Base-by-base conservation (phyloP, 2,888 invertebrate species). In the Metopia argyrocephala region DNA sequence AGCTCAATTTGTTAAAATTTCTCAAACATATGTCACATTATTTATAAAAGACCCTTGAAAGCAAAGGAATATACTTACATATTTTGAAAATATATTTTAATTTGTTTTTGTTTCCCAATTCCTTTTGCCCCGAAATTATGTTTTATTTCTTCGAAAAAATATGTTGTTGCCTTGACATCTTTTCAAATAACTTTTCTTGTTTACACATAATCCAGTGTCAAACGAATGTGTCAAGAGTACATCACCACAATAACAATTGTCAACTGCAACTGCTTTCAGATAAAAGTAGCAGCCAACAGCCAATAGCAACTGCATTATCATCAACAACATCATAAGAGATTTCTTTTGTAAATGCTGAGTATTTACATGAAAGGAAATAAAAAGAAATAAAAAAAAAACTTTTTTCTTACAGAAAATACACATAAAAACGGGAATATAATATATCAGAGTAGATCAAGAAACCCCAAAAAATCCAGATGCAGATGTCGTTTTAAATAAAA, bases 161-260 rank as follows among this genome's bases (percentile, higher is more conserved):
- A 15, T 38, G 38, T 38, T 15, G n/a, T n/a, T 38, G 9, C 3
- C 27, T 54, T 78, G 57, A 78, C 52, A 12, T 59, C 52, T 57
- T 65, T 64, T 66, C 15, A 56, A 78, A 38, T 12, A 38, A 78
- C 78, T 78, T 78, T 78, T 73, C 66, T 61, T 78, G 66, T 78
- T 78, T 78, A 66, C 71, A 78, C 71, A 56, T 66, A 78, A 78
- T 73, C 78, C 70, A 38, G 48, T 81, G 81, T 81, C 81, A 81
- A 81, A 38, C 70, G 74, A 57, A 78, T 78, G 70, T 81, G 81
- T 81, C 81, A 81, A 75, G 70, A 69, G 65, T 69, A 74, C 74
- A 81, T 78, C 78, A 69, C 62, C 73, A 78, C 76, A 76, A 28
- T n/a, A 64, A 27, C 64, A 31, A 69, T 48, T 28, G 54, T 64